A percentile compares a stretch with the other conserved stretches of the same genome.
These are phyloP conservation scores for Clitarchus hookeri DNA, from an alignment of 2,888 invertebrate genomes.

Conservation along the genomic window DNA sequence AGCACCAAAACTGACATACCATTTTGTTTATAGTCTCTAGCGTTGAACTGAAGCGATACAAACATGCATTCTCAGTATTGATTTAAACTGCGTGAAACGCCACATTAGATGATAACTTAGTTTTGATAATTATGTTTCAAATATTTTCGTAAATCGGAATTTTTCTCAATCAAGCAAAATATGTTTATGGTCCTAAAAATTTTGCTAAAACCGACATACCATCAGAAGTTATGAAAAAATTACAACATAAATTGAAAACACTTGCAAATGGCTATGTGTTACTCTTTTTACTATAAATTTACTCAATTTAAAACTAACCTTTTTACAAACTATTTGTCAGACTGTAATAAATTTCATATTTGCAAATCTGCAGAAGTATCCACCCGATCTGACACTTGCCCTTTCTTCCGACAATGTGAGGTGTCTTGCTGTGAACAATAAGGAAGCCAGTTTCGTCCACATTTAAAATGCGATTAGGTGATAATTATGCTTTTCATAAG, in stretches of 20 bases:
- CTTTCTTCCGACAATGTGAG: too few relatives aligned
- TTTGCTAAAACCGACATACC: not conserved
- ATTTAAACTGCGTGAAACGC: not conserved
- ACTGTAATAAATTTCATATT: too few relatives aligned
- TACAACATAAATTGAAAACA: not conserved
- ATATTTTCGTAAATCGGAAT: not conserved
- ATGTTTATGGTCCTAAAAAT: too few relatives aligned
- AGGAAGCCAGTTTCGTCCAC: too few relatives aligned
- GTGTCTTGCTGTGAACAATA: too few relatives aligned
- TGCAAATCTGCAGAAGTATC: not conserved
- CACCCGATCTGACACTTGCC: too few relatives aligned
- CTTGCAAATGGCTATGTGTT: not conserved
- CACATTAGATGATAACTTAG: not conserved
- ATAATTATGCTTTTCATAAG: too few relatives aligned
- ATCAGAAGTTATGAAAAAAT: not conserved
- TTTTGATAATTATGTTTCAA: not conserved
- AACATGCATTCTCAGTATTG: not conserved
- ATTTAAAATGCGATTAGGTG: too few relatives aligned
- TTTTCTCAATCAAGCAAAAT: not conserved
- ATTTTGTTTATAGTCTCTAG: not conserved
- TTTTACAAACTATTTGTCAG: too few relatives aligned
- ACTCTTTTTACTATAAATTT: too few relatives aligned
- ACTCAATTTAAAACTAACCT: too few relatives aligned
- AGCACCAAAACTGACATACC: not conserved
- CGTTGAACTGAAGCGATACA: not conserved